Evolutionary conservation across 2,888 invertebrate genomes (phyloP), one percentile per base, ranked within the genome.

Genomic region (Frankliniella intonsa): DNA sequence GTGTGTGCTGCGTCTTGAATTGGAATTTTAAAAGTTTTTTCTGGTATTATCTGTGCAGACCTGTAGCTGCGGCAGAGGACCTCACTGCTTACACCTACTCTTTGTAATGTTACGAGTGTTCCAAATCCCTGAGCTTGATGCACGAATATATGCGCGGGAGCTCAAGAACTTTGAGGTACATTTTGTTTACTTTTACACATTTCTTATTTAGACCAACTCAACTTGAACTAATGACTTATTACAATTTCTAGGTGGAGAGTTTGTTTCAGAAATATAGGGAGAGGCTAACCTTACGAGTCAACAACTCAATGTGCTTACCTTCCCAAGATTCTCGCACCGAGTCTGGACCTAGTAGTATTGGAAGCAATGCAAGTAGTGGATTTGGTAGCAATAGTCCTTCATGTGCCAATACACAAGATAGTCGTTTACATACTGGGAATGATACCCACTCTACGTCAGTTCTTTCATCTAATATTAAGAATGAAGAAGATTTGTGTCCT

Each of bases 41-140:
- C 11, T 80, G 38, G 11, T 38, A 11, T 80, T 80, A 82, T n/a
- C 81, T 49, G 86, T 86, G 11, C 86, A 89, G 89, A 87, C 86
- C 19, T 89, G 89, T 84, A 88, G 87, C 81, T 89, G 89, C 86
- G 87, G 88, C 8, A 86, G 86, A 79, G 87, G 87, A 7, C 87
- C 88, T 12, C 87, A 88, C 84, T 89, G 89, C 85, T 87, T 89
- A 27, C 89, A 89, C 84, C 85, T 89, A 0, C 85, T 89, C 83
- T 89, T 89, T 85, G 88, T 89, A 79, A 89, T 89, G 89, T 86
- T 89, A 83, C 85, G 89, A 81, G 89, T 89, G 27, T 88, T 89
- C 85, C 87, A 88, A 85, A 86, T 89, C 19, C 85, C 85, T 49
- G 87, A 88, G 84, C 86, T 84, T 81, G 88, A 89, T 83, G 86